These are phyloP conservation scores for Troides oblongomaculatus DNA, from an alignment of 2,888 invertebrate species.

Conservation along the genomic window DNA sequence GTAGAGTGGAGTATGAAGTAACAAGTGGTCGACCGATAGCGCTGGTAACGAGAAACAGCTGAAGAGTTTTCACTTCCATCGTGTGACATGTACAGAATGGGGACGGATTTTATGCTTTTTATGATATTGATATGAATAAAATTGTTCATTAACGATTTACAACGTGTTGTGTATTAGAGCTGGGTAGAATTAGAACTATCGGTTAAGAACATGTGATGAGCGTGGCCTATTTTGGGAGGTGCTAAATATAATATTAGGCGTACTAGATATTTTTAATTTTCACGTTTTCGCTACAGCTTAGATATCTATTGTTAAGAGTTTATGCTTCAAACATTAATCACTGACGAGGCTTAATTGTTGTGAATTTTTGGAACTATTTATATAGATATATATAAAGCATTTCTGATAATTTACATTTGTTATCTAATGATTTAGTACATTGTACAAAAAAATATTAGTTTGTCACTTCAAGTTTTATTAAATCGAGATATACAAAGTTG, in stretches of 20 bases:
- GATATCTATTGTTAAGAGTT: conserved; percentile 23
- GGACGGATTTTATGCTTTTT: background rate
- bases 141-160: conserved; percentile 11
- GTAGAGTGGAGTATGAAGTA: background rate
- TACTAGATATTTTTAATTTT: conserved; percentile 20
- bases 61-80: conserved; percentile 7
- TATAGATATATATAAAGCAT: background rate
- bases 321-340: background rate
- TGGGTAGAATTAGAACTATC: conserved; percentile 21
- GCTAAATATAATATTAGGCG: conserved; percentile 38
- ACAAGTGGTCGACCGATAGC: background rate
- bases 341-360: conserved; percentile 20
- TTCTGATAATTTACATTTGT: conserved; percentile 10
- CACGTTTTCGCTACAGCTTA: conserved; percentile 32
- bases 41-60: background rate
- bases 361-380: conserved; percentile 20
- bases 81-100: conserved; percentile 8
- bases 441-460: background rate
- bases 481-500: conserved; percentile 1
- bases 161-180: conserved; percentile 15
- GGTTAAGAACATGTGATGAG: conserved; percentile 34
- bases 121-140: conserved; percentile 12
- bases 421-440: background rate
- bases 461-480: background rate
- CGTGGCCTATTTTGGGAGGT: conserved; percentile 40